Conservation (phyloP, 2,888 invertebrate species). For the Agrotis ipsilon region DNA sequence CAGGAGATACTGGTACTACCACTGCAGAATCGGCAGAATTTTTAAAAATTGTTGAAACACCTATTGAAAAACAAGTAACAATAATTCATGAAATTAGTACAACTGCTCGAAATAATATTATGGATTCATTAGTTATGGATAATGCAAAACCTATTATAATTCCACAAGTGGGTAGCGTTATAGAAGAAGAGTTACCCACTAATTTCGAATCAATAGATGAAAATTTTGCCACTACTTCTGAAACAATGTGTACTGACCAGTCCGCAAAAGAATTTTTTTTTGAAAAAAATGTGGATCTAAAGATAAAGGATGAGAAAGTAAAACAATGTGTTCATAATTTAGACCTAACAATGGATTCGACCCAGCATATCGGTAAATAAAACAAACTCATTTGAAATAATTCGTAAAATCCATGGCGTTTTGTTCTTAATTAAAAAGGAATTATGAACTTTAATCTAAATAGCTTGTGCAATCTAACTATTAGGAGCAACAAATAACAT, state of each 20-base stretch:
- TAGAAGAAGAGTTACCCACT: constrained; percentile 6
- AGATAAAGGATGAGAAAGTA: neutral
- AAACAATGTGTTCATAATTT: neutral
- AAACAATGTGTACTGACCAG: neutral
- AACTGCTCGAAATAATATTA: constrained; percentile 8
- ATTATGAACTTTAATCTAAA: neutral
- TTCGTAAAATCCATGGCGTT: neutral
- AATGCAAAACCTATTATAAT: constrained; percentile 42
- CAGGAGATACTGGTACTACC: neutral
- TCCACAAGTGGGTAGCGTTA: constrained; percentile 26
- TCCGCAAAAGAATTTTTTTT: neutral
- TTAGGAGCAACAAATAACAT: neutral
- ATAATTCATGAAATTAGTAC: neutral
- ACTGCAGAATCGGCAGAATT: neutral
- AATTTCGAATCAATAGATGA: neutral
- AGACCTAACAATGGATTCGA: neutral
- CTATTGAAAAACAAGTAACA: neutral
- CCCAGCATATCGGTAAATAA: constrained; percentile 20
- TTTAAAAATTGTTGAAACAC: neutral
- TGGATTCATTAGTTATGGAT: constrained; percentile 31
- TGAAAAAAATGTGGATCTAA: neutral
- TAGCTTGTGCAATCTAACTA: neutral
- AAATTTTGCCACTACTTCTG: neutral
- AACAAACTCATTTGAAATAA: neutral
- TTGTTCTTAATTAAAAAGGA: no score